phyloP scores from a whole-genome alignment of 2,888 invertebrate genomes.

The Heliconius aoede region DNA sequence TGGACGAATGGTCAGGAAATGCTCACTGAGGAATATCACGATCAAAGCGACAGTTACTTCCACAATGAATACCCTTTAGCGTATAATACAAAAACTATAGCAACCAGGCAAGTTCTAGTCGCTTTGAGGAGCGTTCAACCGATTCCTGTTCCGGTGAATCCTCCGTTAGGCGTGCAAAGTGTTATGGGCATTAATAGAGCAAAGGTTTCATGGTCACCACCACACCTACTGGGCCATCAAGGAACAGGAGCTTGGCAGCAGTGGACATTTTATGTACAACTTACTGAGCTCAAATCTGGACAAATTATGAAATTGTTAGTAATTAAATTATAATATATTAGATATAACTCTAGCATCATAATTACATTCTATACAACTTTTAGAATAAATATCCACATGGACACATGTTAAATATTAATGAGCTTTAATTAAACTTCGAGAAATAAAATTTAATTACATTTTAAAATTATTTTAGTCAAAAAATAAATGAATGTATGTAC shows the following conservation, averaged over 20 bases:
- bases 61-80: conserved; percentile 88
- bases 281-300: conserved; percentile 79
- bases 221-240: conserved; percentile 89
- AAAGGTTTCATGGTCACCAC: conserved; percentile 92
- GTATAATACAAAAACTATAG: conserved; percentile 69
- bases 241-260: conserved; percentile 87
- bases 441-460: background rate
- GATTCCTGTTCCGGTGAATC: conserved; percentile 89
- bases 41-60: conserved; percentile 87
- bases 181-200: conserved; percentile 90
- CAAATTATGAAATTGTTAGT: conserved; percentile 69
- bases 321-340: background rate
- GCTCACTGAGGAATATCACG: conserved; percentile 90
- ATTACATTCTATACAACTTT: too few relatives aligned
- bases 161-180: conserved; percentile 91
- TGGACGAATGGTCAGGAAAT: conserved; percentile 93
- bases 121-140: conserved; percentile 90
- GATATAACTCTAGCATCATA: too few relatives aligned
- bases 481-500: conserved; percentile 85
- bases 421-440: background rate
- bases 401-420: background rate
- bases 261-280: conserved; percentile 91
- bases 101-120: conserved; percentile 73
- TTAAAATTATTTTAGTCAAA: conserved; percentile 57
- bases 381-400: too few relatives aligned